phyloP scores from a whole-genome alignment of 2,888 invertebrate species.

The Zygaena filipendulae region DNA sequence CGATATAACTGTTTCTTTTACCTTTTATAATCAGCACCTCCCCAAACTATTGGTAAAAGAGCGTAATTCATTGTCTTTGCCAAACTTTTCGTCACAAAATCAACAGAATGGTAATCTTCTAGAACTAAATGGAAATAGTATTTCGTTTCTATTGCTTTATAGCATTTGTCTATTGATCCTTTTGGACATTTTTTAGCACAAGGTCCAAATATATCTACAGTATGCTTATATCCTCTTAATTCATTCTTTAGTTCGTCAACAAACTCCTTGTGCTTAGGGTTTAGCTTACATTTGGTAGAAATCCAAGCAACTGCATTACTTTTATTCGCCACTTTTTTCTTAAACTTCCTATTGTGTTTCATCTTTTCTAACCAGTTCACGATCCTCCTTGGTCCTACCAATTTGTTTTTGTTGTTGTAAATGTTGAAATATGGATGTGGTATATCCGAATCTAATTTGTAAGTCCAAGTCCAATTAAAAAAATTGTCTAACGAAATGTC shows the following conservation, averaged over 20 bases:
- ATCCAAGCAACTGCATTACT: conserved; percentile 43
- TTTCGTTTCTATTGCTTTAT: conserved; percentile 34
- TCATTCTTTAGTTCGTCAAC: conserved; percentile 32
- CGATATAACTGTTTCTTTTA: no score
- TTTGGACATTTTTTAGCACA: conserved; percentile 36
- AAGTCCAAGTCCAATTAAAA: conserved; percentile 59
- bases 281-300: conserved; percentile 33
- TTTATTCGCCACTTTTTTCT: conserved; percentile 25
- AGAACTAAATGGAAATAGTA: conserved; percentile 45
- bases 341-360: conserved; percentile 22
- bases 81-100: conserved; percentile 40
- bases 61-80: conserved; percentile 31
- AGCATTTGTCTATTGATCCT: conserved; percentile 27
- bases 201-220: conserved; percentile 36
- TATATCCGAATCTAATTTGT: conserved; percentile 44
- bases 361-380: conserved; percentile 33
- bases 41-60: conserved; percentile 42
- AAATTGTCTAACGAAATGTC: conserved; percentile 36
- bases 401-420: conserved; percentile 22
- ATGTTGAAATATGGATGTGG: conserved; percentile 41
- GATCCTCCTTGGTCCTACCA: conserved; percentile 33
- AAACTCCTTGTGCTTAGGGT: conserved; percentile 30
- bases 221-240: conserved; percentile 34
- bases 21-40: conserved; percentile 37
- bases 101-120: conserved; percentile 37